Base-by-base conservation (phyloP, 2,797 vertebrate genomes). In the Diplodus sargus region DNA sequence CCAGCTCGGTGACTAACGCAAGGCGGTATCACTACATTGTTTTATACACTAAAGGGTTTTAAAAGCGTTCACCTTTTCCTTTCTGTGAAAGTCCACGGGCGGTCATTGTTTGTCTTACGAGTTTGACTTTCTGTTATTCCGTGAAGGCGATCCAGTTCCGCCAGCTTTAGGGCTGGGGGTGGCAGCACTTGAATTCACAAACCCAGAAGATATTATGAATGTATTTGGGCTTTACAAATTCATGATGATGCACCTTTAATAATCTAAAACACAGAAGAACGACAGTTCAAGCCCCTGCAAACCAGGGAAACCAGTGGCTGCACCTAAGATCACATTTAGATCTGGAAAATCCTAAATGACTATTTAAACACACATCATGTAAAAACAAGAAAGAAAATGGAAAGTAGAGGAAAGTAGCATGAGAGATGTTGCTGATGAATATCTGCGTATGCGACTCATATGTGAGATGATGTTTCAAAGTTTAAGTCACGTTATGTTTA, bases 1-100 rank as follows among this genome's bases (percentile, higher is more conserved):
- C 85, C n/a, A 11, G 45, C 34, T 43, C 13, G 3, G 17, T 90
- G 88, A 90, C 84, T 88, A 83, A 90, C 22, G 17, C 15, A 10
- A 57, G 45, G 28, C 1, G 5, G 57, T 54, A 39, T 84, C 51
- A 65, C 54, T 74, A 20, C 13, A 11, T 74, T 68, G 77, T 77
- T 81, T 75, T 22, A 65, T 83, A 23, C 49, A 14, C 7, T 20
- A 28, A 28, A 34, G 4, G 42, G 67, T 42, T 58, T 52, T 73
- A 20, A 76, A 72, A 70, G 59, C 30, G 23, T 65, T 77, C 49
- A 34, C 20, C 34, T 34, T 18, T 70, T 65, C 59, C 16, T 60
- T 70, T 62, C 17, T 22, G n/a, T 57, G 14, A 42, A 16, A 53
- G 68, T 70, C 69, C 47, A 67, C 4, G 23, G 48, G 42, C 48